Evolutionary conservation across 1,140 invertebrate species (phyloP).

Genomic region (Procambarus virginalis): DNA sequence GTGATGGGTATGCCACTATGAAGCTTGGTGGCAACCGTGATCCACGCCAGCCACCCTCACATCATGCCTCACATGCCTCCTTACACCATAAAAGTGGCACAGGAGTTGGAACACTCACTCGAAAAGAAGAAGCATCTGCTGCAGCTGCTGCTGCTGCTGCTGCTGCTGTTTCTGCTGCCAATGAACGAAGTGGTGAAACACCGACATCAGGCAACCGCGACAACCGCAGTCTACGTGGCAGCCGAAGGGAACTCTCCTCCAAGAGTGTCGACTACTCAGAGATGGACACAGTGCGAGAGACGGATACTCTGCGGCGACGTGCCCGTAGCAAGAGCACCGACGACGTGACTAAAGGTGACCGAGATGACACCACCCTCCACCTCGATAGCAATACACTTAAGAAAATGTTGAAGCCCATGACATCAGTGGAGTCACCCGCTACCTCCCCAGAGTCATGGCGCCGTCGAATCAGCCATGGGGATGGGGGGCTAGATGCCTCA

Average conservation of each 20-base stretch:
- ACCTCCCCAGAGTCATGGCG: constrained; percentile 74
- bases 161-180: constrained; percentile 29
- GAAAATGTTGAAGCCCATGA: constrained; percentile 94
- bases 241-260: constrained; percentile 72
- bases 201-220: constrained; percentile 78
- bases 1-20: constrained; percentile 43
- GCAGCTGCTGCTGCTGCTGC: constrained; percentile 31
- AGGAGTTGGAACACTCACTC: constrained; percentile 38
- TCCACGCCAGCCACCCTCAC: constrained; percentile 64
- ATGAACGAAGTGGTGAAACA: constrained; percentile 32
- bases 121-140: constrained; percentile 61
- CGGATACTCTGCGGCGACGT: constrained; percentile 76
- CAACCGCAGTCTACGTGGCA: constrained; percentile 69
- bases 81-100: constrained; percentile 64
- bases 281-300: constrained; percentile 78
- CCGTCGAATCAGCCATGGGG: constrained; percentile 86
- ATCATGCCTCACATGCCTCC: constrained; percentile 69
- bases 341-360: constrained; percentile 76
- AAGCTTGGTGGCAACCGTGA: constrained; percentile 44
- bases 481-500: constrained; percentile 81
- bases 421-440: constrained; percentile 72
- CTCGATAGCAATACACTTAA: constrained; percentile 90
- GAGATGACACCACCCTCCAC: constrained; percentile 56
- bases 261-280: constrained; percentile 86
- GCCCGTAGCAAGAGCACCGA: constrained; percentile 88